Evolutionary conservation across 2,888 invertebrate genomes (phyloP), one percentile per base, ranked within the genome.

Genomic region (Mechanitis messenoides): DNA sequence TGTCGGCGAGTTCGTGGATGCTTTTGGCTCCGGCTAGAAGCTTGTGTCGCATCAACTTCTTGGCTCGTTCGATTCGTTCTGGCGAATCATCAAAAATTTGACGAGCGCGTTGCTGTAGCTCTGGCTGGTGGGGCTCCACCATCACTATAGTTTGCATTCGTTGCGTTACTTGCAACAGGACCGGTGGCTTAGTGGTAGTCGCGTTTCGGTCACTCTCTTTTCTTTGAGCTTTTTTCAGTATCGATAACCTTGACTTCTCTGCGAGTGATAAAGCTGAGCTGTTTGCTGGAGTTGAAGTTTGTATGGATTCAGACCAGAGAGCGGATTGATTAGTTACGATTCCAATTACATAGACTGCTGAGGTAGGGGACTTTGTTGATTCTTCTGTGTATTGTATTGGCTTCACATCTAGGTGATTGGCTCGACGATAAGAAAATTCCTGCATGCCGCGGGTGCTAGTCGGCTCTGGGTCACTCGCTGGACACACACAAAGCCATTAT

Each of bases 191-290:
- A 2, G 70, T 70, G 0, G 78, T 78, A 33, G 68, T 63, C 1
- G 69, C 65, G 11, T 74, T 71, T 3, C 60, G 65, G 4, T 71
- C 60, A 31, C 72, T 77, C 56, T 85, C 83, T 54, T 87, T 88
- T 61, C 76, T 77, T 53, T 76, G 76, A 0, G 79, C 78, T 63
- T 88, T 88, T 64, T 79, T 85, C 53, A 86, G 56, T n/a, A 87
- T 88, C 0, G 87, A 87, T 3, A 87, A 64, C 31, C 83, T 75
- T 0, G 88, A 87, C 67, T 82, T 83, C 64, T 88, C 86, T 0
- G 83, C 85, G 4, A 86, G 61, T 0, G 87, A 84, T 12, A 84
- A 67, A 31, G 76, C 78, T 0, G 66, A 64, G 0, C 53, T 54
- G n/a, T 61, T 56, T 3, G 63, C 38, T 7, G 57, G 53, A 3